A percentile compares a stretch with the other conserved stretches of the same genome.
These are phyloP conservation scores for Bolborhynchus lineola DNA, from an alignment of 2,113 vertebrate genomes.

Conservation along the genomic window DNA sequence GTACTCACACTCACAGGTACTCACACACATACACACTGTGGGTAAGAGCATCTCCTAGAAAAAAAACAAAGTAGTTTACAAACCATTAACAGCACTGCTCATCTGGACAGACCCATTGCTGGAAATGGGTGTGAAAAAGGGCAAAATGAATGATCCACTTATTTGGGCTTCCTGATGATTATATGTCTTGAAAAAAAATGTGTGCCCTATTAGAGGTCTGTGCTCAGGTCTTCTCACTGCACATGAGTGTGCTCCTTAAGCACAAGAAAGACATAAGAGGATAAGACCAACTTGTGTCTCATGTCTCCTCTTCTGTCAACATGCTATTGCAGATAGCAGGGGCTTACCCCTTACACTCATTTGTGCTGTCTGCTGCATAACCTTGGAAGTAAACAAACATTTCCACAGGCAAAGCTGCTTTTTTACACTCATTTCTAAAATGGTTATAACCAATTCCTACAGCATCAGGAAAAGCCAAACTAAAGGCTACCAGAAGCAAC, in stretches of 20 bases:
- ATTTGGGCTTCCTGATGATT: not conserved
- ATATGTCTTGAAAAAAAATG: not conserved
- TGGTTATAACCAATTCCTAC: not conserved
- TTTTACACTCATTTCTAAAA: not conserved
- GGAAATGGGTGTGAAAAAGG: not conserved
- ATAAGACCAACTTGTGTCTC: not conserved
- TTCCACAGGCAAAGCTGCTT: not conserved
- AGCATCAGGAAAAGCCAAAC: not conserved
- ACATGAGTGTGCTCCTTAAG: not conserved
- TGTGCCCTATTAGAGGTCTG: not conserved
- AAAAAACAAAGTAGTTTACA: not conserved
- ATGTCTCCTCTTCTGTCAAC: not conserved
- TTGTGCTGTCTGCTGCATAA: not conserved
- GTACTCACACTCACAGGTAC: not conserved
- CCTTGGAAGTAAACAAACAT: not conserved
- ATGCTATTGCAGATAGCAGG: not conserved
- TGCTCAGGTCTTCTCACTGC: not conserved
- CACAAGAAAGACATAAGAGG: not conserved
- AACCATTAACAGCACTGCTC: not conserved
- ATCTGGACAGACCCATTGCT: not conserved
- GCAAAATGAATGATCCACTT: not conserved
- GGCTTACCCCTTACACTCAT: not conserved
- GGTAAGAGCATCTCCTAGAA: not conserved
- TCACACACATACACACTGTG: not conserved
- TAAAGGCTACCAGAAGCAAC: not conserved